Conservation (phyloP, 2,797 vertebrate species). For the Capromys pilorides region DNA sequence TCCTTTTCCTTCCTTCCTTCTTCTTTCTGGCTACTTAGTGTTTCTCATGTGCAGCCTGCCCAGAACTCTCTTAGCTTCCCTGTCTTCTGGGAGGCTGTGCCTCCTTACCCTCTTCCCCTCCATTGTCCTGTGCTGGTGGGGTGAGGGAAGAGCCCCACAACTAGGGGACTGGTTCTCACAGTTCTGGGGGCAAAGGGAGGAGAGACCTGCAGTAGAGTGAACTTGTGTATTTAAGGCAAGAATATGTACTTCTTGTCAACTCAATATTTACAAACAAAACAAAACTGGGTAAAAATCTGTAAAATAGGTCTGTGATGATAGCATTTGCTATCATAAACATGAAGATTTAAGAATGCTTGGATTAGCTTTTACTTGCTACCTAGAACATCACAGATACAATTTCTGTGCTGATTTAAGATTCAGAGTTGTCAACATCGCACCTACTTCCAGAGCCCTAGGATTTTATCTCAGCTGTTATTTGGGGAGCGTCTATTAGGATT, state of each 20-base stretch:
- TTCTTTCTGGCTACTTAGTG: neutral
- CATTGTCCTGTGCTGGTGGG: neutral
- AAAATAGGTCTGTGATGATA: neutral
- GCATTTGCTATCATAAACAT: neutral
- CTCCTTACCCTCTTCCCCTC: neutral
- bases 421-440: neutral
- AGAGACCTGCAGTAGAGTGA: neutral
- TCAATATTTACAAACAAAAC: neutral
- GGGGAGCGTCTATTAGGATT: neutral
- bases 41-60: neutral
- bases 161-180: neutral
- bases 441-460: neutral
- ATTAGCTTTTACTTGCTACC: neutral
- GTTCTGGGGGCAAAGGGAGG: neutral
- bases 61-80: neutral
- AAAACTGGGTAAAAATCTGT: neutral
- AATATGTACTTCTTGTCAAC: neutral
- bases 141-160: fast-evolving
- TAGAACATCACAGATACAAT: neutral
- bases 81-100: neutral
- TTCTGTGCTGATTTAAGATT: neutral
- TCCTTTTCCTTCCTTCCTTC: too few species aligned
- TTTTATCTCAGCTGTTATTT: neutral
- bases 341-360: neutral
- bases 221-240: neutral